Conservation (phyloP, 2,797 vertebrate genomes). For the Dendrocincla tyrannina region DNA sequence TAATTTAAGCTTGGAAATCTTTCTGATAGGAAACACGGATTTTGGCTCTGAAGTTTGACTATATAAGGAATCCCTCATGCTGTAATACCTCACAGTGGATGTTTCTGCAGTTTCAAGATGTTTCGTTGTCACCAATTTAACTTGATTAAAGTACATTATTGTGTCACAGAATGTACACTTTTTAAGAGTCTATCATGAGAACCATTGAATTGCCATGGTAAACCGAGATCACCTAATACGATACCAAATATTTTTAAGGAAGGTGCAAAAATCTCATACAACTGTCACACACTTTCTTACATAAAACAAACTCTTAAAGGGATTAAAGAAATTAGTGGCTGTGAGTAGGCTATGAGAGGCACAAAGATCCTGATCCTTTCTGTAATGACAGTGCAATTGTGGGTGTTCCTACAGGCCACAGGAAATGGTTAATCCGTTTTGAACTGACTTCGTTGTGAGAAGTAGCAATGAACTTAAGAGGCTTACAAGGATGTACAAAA, state of each 20-base stretch:
- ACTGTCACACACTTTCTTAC: neutral
- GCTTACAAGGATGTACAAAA: neutral
- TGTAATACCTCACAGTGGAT: neutral
- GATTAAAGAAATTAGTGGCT: neutral
- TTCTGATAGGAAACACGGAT: neutral
- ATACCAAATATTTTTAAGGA: neutral
- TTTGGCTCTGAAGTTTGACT: neutral
- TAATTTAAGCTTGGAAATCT: slow-evolving; percentile 11
- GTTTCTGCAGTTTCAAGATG: neutral
- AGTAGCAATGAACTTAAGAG: neutral
- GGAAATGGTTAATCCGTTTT: neutral
- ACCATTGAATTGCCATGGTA: neutral
- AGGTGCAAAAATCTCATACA: neutral
- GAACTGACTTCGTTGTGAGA: neutral
- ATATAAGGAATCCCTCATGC: neutral
- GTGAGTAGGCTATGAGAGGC: neutral
- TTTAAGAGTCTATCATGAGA: neutral
- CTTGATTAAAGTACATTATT: neutral
- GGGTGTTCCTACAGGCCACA: neutral
- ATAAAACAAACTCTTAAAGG: neutral
- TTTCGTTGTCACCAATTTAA: neutral
- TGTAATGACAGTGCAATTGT: neutral
- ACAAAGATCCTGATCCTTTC: neutral
- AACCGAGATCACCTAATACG: neutral
- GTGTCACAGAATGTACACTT: neutral